These are phyloP conservation scores for Cranoglanis bouderius DNA, from an alignment of 2,113 vertebrate species.

Conservation along the genomic window DNA sequence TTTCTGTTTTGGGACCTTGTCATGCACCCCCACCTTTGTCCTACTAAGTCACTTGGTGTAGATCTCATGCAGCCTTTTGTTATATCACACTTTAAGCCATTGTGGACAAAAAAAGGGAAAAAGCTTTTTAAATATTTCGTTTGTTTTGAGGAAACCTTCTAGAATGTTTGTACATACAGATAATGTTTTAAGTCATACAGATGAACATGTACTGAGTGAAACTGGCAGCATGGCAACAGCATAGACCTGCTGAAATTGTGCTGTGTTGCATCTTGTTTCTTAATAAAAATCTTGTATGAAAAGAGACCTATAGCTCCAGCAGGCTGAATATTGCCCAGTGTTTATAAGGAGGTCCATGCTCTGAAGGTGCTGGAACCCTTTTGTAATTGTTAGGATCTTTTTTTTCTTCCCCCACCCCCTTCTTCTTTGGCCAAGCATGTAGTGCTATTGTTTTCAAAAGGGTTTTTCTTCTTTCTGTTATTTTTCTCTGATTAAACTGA, in stretches of 20 bases:
- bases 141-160: conserved; percentile 53
- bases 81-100: conserved; percentile 32
- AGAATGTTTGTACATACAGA: conserved; percentile 87
- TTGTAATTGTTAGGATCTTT: not conserved
- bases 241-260: conserved; percentile 80
- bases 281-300: conserved; percentile 74
- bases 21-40: not conserved
- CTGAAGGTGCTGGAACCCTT: not conserved
- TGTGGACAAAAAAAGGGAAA: conserved; percentile 47
- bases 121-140: conserved; percentile 58
- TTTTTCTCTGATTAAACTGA: not conserved
- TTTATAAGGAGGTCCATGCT: not conserved
- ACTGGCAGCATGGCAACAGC: conserved; percentile 86
- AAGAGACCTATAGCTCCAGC: conserved; percentile 15
- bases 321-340: not conserved
- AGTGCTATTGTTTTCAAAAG: not conserved
- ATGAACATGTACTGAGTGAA: conserved; percentile 77
- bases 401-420: too few species aligned
- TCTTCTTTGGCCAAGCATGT: not conserved
- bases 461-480: not conserved
- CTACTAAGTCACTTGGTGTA: conserved; percentile 12
- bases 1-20: conserved; percentile 24
- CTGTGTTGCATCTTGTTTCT: conserved; percentile 78
- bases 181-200: conserved; percentile 90
- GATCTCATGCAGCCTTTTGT: conserved; percentile 25